Conservation (phyloP, 2,113 vertebrate species). For the Brachypteracias leptosomus region DNA sequence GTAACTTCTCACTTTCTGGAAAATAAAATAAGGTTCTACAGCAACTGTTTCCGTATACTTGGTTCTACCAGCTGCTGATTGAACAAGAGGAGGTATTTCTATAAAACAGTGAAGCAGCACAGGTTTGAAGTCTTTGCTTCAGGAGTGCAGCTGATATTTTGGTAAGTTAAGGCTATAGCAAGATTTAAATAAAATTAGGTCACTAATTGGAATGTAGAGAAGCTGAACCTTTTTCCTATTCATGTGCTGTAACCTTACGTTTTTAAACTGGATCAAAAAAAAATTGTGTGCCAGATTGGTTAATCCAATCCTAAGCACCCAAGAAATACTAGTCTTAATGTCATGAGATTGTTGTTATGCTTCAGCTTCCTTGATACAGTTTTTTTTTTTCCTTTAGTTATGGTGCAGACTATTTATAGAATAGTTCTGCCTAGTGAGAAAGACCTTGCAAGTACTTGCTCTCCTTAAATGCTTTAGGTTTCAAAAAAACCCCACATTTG, state of each 20-base stretch:
- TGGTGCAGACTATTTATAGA: not conserved
- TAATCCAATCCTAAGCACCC: not conserved
- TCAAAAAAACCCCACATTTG: not conserved
- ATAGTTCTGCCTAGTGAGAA: not conserved
- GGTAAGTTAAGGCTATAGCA: not conserved
- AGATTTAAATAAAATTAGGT: not conserved
- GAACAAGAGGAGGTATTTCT: not conserved
- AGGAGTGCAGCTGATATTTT: not conserved
- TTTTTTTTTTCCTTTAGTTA: not conserved
- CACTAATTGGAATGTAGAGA: not conserved
- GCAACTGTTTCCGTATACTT: not conserved
- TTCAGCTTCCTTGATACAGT: not conserved
- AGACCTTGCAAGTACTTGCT: not conserved
- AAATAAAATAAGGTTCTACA: not conserved
- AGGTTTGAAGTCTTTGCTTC: not conserved
- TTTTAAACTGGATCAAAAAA: not conserved
- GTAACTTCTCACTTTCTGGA: not conserved
- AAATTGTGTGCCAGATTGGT: not conserved
- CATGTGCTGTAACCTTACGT: not conserved
- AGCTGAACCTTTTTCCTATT: not conserved
- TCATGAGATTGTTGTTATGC: not conserved
- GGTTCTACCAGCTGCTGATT: not conserved
- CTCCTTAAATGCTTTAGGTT: not conserved
- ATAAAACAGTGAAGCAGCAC: rapidly evolving
- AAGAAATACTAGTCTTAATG: not conserved